These are phyloP conservation scores for Pollicipes pollicipes DNA, from an alignment of 1,140 invertebrate genomes.

Conservation along the genomic window DNA sequence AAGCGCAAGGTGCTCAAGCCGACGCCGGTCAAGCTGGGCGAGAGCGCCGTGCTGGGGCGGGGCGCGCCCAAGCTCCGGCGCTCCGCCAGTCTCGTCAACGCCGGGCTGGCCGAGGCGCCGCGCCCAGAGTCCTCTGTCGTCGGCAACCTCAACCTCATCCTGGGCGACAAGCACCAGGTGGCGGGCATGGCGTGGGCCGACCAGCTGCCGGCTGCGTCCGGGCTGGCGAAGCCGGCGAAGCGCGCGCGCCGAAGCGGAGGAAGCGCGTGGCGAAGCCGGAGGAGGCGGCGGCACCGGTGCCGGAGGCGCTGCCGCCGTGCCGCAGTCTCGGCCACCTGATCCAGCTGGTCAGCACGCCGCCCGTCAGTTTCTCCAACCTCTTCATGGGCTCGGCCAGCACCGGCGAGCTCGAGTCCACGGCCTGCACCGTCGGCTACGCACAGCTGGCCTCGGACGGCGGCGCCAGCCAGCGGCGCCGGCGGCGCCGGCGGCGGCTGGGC, in stretches of 20 bases:
- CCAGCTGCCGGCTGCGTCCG: no score
- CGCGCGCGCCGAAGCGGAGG: neutral
- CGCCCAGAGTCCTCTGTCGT: neutral
- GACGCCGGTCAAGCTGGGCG: neutral
- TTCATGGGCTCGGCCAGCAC: neutral
- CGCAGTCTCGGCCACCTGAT: neutral
- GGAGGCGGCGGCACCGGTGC: no score
- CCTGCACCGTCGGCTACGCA: neutral
- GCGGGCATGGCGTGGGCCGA: neutral
- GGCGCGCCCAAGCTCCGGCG: neutral
- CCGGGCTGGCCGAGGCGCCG: neutral
- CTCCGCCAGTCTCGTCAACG: neutral
- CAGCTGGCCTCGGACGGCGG: neutral
- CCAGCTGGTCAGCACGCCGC: neutral
- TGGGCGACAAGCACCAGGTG: neutral
- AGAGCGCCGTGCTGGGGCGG: neutral
- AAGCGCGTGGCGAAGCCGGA: neutral
- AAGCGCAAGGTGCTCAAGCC: neutral
- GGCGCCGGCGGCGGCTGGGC: neutral
- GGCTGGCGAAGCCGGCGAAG: neutral
- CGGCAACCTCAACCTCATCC: neutral
- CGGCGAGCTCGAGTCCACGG: neutral
- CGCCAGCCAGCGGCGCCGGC: neutral
- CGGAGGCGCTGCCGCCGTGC: neutral
- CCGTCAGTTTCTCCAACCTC: neutral